Evolutionary conservation across 2,888 invertebrate species (phyloP), one percentile per base, ranked within the genome.

Genomic region (Achlya flavicornis): DNA sequence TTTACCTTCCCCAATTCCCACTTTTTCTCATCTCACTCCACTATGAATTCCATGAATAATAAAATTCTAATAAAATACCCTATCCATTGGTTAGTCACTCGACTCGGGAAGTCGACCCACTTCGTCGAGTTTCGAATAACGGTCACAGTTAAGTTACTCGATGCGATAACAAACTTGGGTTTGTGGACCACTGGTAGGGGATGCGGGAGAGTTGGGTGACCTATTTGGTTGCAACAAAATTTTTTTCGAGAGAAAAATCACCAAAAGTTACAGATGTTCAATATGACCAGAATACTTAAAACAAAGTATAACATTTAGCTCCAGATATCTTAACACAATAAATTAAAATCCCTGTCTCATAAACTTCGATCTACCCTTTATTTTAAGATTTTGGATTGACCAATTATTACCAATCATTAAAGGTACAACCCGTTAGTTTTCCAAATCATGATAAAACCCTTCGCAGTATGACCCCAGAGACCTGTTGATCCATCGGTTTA

Each of bases 101-200:
- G 64, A 66, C 69, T 65, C 33, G 61, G n/a, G n/a, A n/a, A n/a
- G 46, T 53, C 70, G 80, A 43, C 78, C 80, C 65, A 79, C 74
- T 74, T 66, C 71, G 68, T 66, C 72, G 68, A 71, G 78, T 74
- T 76, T 76, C 73, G 72, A 71, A 70, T 80, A 82, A 81, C 81
- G 81, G 83, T 79, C 61, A 63, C 53, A 43, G 46, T n/a, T 46
- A 46, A 63, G 64, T 68, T 69, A 67, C 67, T 71, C 75, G 64
- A 68, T 65, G 68, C 76, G 82, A 81, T 80, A 81, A 80, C 77
- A 66, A 75, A 78, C 69, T 77, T 68, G 74, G 75, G 53, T 19
- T 19, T 10, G 16, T 53, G 16, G 53, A 53, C 53, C 53, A 53
- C 19, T 19, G 19, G 16, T 53, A 46, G n/a, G 53, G 19, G 53